These are phyloP conservation scores for Dynastes hyllus DNA, from an alignment of 2,888 invertebrate species.

Conservation along the genomic window DNA sequence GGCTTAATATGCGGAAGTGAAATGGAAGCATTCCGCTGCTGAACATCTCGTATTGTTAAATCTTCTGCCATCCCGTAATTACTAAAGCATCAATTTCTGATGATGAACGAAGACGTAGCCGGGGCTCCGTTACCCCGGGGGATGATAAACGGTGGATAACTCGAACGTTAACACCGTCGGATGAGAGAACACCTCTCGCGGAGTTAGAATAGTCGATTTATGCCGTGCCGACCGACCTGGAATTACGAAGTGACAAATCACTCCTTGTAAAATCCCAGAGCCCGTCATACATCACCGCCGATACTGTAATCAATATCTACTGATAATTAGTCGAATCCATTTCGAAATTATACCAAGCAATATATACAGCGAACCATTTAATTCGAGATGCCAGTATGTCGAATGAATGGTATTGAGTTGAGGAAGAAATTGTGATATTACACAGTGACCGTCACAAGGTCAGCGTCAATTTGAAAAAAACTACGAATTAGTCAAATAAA, in stretches of 20 bases:
- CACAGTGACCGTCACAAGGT: no score
- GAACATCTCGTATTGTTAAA: no score
- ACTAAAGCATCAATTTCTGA: conserved; percentile 19
- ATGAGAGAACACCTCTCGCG: background rate
- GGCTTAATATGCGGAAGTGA: no score
- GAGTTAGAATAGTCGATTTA: conserved; percentile 13
- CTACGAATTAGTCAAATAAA: no score
- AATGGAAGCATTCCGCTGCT: no score
- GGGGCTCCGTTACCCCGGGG: background rate
- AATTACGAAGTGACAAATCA: conserved; percentile 43
- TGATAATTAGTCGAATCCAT: conserved; percentile 42
- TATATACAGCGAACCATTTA: background rate
- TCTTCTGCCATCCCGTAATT: background rate
- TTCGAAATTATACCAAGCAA: conserved; percentile 28
- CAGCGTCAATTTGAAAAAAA: no score
- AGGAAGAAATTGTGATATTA: background rate
- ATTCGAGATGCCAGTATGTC: background rate
- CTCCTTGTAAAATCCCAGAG: conserved; percentile 38
- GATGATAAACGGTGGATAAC: conserved; percentile 17
- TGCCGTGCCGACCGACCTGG: background rate
- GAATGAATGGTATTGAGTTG: no score
- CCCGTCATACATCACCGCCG: conserved; percentile 30
- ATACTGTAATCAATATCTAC: conserved; percentile 29
- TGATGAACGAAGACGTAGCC: conserved; percentile 13
- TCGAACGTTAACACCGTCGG: conserved; percentile 4